Percentiles rank a stretch among this genome's conserved stretches.
These are phyloP conservation scores for Graptemys geographica DNA, from an alignment of 2,797 vertebrate genomes.

Conservation along the genomic window DNA sequence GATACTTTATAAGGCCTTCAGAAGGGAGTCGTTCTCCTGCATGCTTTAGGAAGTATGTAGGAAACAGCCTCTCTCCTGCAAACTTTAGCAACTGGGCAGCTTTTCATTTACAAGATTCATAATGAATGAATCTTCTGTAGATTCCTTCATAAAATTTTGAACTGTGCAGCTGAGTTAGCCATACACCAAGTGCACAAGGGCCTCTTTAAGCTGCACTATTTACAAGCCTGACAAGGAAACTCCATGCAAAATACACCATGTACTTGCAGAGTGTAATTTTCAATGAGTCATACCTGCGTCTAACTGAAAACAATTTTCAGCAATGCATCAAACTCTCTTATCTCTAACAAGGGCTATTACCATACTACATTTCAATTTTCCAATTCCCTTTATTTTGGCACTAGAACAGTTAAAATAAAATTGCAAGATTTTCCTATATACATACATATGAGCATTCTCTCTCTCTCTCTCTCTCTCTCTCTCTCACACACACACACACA, in stretches of 20 bases:
- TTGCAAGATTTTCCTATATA: too few species aligned
- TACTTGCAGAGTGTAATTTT: neutral
- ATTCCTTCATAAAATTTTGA: neutral
- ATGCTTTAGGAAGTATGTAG: neutral
- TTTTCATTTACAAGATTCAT: neutral
- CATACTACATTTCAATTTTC: neutral
- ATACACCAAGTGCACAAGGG: neutral
- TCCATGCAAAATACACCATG: too few species aligned
- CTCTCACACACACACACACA: too few species aligned
- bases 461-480: too few species aligned
- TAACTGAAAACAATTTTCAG: neutral
- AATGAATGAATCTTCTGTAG: neutral
- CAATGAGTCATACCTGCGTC: neutral
- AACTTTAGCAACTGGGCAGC: neutral
- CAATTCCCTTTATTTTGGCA: neutral
- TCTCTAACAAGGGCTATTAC: neutral
- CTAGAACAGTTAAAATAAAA: neutral
- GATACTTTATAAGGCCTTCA: neutral
- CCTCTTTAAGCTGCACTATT: neutral
- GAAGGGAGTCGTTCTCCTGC: neutral
- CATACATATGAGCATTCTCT: too few species aligned
- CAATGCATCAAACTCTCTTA: neutral
- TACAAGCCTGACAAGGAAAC: neutral
- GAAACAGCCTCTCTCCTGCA: neutral
- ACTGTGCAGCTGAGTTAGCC: neutral